These are phyloP conservation scores for Microplitis demolitor DNA, from an alignment of 1,140 invertebrate species.

Conservation along the genomic window DNA sequence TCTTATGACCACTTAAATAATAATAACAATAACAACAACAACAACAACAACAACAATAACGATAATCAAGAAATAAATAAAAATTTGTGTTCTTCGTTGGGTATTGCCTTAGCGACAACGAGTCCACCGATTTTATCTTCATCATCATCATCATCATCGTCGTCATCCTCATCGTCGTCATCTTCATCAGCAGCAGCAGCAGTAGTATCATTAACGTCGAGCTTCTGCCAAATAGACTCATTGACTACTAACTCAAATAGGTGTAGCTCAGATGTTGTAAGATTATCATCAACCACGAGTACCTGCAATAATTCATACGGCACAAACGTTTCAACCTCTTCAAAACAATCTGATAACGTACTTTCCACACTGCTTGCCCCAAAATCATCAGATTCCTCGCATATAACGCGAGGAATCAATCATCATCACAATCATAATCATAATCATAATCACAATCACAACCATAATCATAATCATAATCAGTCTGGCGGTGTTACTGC, in stretches of 20 bases:
- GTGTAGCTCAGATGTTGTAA: slow-evolving; percentile 36
- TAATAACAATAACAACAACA: slow-evolving; percentile 32
- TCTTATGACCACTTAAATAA: slow-evolving; percentile 24
- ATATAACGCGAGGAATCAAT: slow-evolving; percentile 22
- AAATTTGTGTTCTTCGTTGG: slow-evolving; percentile 30
- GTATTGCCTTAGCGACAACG: slow-evolving; percentile 27
- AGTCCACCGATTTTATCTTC: slow-evolving; percentile 37
- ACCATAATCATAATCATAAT: too few relatives aligned
- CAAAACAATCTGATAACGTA: slow-evolving; percentile 23
- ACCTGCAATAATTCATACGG: slow-evolving; percentile 34
- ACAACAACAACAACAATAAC: slow-evolving; percentile 20
- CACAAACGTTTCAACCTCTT: slow-evolving; percentile 28
- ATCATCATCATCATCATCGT: slow-evolving; percentile 26
- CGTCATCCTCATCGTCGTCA: background rate
- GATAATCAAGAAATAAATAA: slow-evolving; percentile 27
- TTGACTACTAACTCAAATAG: background rate
- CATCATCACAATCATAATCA: background rate
- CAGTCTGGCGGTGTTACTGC: background rate
- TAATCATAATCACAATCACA: background rate
- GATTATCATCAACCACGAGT: slow-evolving; percentile 10
- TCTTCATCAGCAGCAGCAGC: background rate
- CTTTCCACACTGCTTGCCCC: slow-evolving; percentile 31
- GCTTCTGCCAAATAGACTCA: background rate
- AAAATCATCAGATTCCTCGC: slow-evolving; percentile 29
- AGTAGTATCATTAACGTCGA: background rate